phyloP scores from a whole-genome alignment of 2,888 invertebrate species.

The Acronicta aceris region DNA sequence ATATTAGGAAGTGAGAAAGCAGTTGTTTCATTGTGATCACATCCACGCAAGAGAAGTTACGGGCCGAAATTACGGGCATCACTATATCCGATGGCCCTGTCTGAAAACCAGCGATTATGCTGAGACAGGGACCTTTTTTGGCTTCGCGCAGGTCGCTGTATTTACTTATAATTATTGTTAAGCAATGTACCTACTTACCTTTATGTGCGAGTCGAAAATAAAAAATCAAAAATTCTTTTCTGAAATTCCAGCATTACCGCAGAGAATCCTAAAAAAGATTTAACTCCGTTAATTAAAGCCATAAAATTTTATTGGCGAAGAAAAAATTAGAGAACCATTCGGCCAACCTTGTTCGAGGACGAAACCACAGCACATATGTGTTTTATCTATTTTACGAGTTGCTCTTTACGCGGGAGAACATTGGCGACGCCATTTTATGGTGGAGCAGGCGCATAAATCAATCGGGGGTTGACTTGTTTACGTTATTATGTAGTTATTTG shows the following conservation, averaged over 20 bases:
- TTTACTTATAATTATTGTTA: too few relatives aligned
- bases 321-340: not conserved
- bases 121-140: too few relatives aligned
- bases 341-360: conserved; percentile 6
- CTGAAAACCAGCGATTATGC: too few relatives aligned
- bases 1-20: too few relatives aligned
- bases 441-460: conserved; percentile 47
- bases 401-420: conserved; percentile 36
- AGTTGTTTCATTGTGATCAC: too few relatives aligned
- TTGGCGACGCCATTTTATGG: conserved; percentile 50
- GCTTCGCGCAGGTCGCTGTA: too few relatives aligned
- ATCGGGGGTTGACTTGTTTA: conserved; percentile 47
- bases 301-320: not conserved
- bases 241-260: not conserved
- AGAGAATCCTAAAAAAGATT: conserved; percentile 3
- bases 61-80: too few relatives aligned
- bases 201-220: too few relatives aligned
- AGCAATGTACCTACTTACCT: too few relatives aligned
- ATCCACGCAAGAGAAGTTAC: too few relatives aligned
- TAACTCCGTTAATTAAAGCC: not conserved
- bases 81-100: too few relatives aligned
- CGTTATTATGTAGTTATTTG: conserved; percentile 41
- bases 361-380: conserved; percentile 36
- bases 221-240: too few relatives aligned
- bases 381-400: conserved; percentile 48